phyloP scores from a whole-genome alignment of 2,888 invertebrate species.

The Cetonia aurata region DNA sequence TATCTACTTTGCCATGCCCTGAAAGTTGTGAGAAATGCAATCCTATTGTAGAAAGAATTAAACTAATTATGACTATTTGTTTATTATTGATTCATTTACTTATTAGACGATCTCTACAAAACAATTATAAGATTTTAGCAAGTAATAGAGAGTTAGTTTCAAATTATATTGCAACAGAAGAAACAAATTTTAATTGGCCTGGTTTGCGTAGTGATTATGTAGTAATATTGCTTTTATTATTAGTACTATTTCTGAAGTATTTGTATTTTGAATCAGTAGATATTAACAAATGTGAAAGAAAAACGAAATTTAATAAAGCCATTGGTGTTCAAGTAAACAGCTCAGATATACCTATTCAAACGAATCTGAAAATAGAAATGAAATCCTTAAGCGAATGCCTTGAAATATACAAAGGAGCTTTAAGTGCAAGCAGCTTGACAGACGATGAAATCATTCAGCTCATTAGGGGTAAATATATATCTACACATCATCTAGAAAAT shows the following conservation, averaged over 20 bases:
- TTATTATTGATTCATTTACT: conserved; percentile 89
- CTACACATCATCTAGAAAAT: conserved; percentile 87
- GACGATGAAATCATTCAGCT: conserved; percentile 87
- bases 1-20: conserved; percentile 62
- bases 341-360: conserved; percentile 28
- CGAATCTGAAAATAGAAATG: conserved; percentile 43
- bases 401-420: conserved; percentile 77
- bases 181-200: conserved; percentile 72
- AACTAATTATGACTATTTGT: conserved; percentile 95
- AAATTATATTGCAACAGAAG: conserved; percentile 54
- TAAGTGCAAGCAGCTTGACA: conserved; percentile 75
- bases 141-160: conserved; percentile 50
- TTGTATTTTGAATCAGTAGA: conserved; percentile 82
- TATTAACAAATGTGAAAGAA: background rate
- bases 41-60: conserved; percentile 93
- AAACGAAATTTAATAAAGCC: conserved; percentile 12
- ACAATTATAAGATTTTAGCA: conserved; percentile 44
- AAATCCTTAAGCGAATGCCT: conserved; percentile 75
- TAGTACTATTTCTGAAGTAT: conserved; percentile 90
- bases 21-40: conserved; percentile 89
- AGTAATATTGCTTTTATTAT: conserved; percentile 84
- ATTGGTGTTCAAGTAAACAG: conserved; percentile 32
- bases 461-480: conserved; percentile 84
- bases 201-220: conserved; percentile 90
- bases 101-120: conserved; percentile 62